Percentiles rank a stretch among this genome's conserved stretches.
Evolutionary conservation across 1,140 invertebrate genomes (phyloP).

Genomic region (Zaprionus ghesquierei): DNA sequence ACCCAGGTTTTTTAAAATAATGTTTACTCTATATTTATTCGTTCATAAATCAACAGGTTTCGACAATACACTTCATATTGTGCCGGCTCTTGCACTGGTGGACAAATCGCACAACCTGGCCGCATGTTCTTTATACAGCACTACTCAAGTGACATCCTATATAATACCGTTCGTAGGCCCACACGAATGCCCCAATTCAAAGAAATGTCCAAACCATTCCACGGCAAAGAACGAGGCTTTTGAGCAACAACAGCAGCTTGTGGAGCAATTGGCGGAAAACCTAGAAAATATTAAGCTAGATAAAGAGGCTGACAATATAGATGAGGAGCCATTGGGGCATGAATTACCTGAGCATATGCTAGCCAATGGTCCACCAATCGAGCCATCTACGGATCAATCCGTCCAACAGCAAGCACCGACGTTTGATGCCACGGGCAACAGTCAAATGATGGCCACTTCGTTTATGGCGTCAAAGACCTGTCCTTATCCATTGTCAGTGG

Average conservation of each 20-base stretch:
- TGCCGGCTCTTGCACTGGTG: conserved; percentile 74
- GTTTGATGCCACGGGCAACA: conserved; percentile 85
- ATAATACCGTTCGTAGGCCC: conserved; percentile 82
- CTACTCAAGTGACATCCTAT: conserved; percentile 79
- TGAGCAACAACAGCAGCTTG: conserved; percentile 14
- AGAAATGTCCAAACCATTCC: conserved; percentile 77
- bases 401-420: conserved; percentile 80
- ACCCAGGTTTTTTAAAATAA: not conserved
- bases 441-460: conserved; percentile 73
- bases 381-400: conserved; percentile 20
- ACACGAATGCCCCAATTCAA: conserved; percentile 81
- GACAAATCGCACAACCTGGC: conserved; percentile 56
- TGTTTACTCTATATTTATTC: not conserved
- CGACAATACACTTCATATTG: conserved; percentile 82
- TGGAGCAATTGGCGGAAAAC: conserved; percentile 38
- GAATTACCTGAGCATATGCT: conserved; percentile 72
- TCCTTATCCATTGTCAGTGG: conserved; percentile 84
- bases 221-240: conserved; percentile 7
- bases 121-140: conserved; percentile 58
- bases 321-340: conserved; percentile 59
- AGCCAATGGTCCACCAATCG: conserved; percentile 7
- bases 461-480: conserved; percentile 84
- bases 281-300: conserved; percentile 42
- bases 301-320: conserved; percentile 2
- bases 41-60: conserved; percentile 68